Percentiles rank a stretch among this genome's conserved stretches.
phyloP scores from a whole-genome alignment of 2,888 invertebrate species.

The Phasia obesa region DNA sequence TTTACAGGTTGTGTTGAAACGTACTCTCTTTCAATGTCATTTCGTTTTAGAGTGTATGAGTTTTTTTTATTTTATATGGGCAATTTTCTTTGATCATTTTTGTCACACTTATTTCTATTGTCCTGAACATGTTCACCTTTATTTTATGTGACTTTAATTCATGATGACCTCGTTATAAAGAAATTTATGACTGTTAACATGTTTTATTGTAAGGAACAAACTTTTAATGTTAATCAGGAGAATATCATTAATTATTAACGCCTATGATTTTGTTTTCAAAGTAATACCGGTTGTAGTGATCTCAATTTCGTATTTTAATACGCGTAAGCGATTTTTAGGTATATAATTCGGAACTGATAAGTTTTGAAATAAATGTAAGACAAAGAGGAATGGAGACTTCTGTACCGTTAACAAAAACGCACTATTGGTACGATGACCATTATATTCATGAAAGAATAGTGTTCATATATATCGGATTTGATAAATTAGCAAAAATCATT shows the following conservation, averaged over 20 bases:
- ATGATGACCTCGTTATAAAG: conserved; percentile 73
- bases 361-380: too few species aligned
- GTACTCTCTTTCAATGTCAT: conserved; percentile 73
- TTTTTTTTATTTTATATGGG: conserved; percentile 8
- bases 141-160: conserved; percentile 58
- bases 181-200: neutral
- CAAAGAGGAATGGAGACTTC: too few species aligned
- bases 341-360: too few species aligned
- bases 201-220: neutral
- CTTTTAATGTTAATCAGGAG: neutral
- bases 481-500: too few species aligned
- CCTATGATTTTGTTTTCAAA: neutral
- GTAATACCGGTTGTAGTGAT: too few species aligned
- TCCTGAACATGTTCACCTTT: conserved; percentile 28
- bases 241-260: neutral
- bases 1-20: conserved; percentile 34
- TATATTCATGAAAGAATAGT: too few species aligned
- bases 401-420: too few species aligned
- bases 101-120: conserved; percentile 67
- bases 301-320: too few species aligned
- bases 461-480: too few species aligned
- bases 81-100: conserved; percentile 46
- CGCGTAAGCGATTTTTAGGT: too few species aligned
- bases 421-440: too few species aligned
- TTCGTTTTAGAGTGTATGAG: conserved; percentile 63